Base-by-base conservation (phyloP, 2,888 invertebrate species). In the Ophion costatus region DNA sequence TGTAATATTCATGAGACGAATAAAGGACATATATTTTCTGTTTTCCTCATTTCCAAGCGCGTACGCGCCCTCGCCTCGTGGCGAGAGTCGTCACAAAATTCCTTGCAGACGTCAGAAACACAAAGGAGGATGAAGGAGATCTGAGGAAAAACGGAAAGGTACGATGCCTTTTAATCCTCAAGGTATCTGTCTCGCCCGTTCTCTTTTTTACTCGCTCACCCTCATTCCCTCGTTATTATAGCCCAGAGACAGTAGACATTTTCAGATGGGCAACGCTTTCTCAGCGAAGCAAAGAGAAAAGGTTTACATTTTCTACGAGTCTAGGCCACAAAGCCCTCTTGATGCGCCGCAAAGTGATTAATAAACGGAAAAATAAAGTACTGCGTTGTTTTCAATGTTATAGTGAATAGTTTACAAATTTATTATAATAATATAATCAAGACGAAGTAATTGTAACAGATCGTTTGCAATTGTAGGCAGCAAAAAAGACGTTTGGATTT, bases 1-100 rank as follows among this genome's bases (percentile, higher is more conserved):
- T 63, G 63, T 63, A 63, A 24, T 63, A 29, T 79, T 69, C 83
- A 79, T 75, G 83, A 75, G 63, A 14, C 79, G 79, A 64, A 80
- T 83, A 66, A 64, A 75, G 42, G 57, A 69, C 17, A 66, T 42
- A 75, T 76, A 70, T 70, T 71, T 59, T 45, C 57, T 76, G 45
- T 33, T 80, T 83, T 14, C 57, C 45, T 69, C 80, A 76, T 83
- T 63, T 71, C 51, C 66, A n/a, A 38, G 45, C 6, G 56, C 45
- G 11, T 22, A 42, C 57, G 59, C 10, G 56, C 33, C 10, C 33
- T 33, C 38, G 45, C 59, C 22, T 17, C 5, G 57, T 33, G 61
- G 57, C 57, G 74, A 78, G 66, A 69, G 51, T 63, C 63, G 67
- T 74, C 73, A 42, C 67, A 22, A 74, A 78, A 81, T 74, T 71